These are phyloP conservation scores for Chiloscyllium plagiosum DNA, from an alignment of 2,113 vertebrate genomes.

Conservation along the genomic window DNA sequence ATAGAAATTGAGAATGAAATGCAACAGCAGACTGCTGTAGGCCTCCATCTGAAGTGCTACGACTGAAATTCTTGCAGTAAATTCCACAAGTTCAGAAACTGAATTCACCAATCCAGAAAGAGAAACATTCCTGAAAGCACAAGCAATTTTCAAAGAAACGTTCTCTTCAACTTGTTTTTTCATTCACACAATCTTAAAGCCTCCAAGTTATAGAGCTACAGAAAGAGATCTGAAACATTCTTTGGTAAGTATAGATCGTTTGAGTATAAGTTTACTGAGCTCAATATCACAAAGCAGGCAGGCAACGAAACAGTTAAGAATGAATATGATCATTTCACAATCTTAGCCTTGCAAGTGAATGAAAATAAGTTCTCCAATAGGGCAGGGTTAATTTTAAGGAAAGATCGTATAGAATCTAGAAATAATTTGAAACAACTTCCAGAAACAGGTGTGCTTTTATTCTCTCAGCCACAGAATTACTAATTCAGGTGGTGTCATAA, in stretches of 20 bases:
- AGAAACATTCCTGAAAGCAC: conserved; percentile 67
- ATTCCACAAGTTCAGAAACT: conserved; percentile 70
- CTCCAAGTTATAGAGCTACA: not conserved
- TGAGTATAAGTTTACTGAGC: not conserved
- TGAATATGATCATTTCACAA: not conserved
- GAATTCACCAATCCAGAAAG: conserved; percentile 63
- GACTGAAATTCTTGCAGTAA: conserved; percentile 68
- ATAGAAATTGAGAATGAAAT: conserved; percentile 83
- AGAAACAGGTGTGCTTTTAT: not conserved
- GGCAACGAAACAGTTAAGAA: not conserved
- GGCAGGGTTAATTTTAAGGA: not conserved
- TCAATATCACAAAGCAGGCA: not conserved
- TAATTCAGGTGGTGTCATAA: not conserved
- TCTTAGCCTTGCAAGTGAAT: not conserved
- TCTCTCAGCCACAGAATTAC: not conserved
- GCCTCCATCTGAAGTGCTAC: conserved; percentile 67
- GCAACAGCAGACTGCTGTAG: conserved; percentile 65
- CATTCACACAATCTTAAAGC: not conserved
- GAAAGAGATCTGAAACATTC: not conserved
- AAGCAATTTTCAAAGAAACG: conserved; percentile 34
- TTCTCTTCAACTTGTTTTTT: not conserved
- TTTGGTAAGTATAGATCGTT: not conserved
- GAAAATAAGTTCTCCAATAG: not conserved
- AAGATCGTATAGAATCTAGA: not conserved
- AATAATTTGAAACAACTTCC: not conserved